Evolutionary conservation across 2,797 vertebrate species (phyloP).

Genomic region (Gallirallus australis): DNA sequence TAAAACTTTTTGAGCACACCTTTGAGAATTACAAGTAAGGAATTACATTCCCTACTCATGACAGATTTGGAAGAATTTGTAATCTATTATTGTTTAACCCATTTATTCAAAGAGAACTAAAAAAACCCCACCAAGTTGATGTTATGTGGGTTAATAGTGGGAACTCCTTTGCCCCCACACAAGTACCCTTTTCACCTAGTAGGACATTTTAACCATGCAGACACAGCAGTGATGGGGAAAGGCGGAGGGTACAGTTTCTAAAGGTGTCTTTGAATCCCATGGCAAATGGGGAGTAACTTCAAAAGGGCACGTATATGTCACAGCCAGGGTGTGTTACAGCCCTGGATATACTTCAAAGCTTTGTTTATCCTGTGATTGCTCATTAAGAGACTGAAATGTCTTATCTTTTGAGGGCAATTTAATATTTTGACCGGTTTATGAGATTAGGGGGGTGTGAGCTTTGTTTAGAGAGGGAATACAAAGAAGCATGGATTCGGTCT

Average conservation of each 20-base stretch:
- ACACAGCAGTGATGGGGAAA: neutral
- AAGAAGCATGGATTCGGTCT: neutral
- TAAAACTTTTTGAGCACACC: neutral
- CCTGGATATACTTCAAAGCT: neutral
- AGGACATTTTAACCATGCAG: neutral
- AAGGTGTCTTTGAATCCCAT: neutral
- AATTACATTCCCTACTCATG: neutral
- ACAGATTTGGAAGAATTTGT: neutral
- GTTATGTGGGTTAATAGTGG: neutral
- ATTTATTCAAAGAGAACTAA: neutral
- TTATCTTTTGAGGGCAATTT: neutral
- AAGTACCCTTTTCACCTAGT: neutral
- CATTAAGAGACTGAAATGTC: neutral
- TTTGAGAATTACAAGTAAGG: neutral
- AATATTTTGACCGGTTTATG: neutral
- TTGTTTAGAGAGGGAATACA: neutral
- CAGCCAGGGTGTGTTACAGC: neutral
- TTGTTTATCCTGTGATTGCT: neutral
- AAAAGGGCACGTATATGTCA: fast-evolving
- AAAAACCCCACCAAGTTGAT: neutral
- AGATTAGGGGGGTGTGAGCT: neutral
- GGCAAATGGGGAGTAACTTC: neutral
- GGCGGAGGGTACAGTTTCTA: neutral
- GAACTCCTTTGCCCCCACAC: neutral
- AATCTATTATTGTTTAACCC: neutral